Percentiles rank a stretch among this genome's conserved stretches.
Evolutionary conservation across 2,113 vertebrate genomes (phyloP).

Genomic region (Upupa epops): DNA sequence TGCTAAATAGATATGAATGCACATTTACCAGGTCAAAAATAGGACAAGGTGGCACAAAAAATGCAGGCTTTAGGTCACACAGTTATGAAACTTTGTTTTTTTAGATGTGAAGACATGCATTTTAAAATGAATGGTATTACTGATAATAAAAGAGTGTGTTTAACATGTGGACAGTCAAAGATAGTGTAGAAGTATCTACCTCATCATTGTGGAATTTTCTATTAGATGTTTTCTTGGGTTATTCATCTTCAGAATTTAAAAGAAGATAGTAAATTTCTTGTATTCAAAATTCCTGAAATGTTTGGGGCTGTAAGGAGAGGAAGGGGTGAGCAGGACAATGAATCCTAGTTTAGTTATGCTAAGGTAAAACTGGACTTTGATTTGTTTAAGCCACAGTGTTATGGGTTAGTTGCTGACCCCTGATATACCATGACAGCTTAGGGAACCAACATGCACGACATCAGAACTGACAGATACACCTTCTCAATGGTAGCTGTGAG

Average conservation of each 20-base stretch:
- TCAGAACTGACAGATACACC: no score
- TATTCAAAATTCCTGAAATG: background rate
- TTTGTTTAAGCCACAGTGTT: background rate
- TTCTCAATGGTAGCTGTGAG: no score
- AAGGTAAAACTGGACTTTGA: background rate
- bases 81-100: background rate
- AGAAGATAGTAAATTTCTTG: background rate
- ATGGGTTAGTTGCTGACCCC: no score
- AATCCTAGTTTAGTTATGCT: background rate
- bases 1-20: background rate
- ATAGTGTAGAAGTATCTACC: background rate
- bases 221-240: background rate
- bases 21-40: slow-evolving; percentile 18
- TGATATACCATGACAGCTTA: no score
- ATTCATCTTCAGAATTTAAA: background rate
- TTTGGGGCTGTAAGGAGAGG: background rate
- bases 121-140: background rate
- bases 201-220: background rate
- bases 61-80: background rate
- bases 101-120: background rate
- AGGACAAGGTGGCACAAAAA: slow-evolving; percentile 14
- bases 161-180: background rate
- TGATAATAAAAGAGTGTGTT: background rate
- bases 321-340: background rate
- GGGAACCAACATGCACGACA: no score